Evolutionary conservation across 2,888 invertebrate genomes (phyloP).

Genomic region (Chrysolina haemoptera): DNA sequence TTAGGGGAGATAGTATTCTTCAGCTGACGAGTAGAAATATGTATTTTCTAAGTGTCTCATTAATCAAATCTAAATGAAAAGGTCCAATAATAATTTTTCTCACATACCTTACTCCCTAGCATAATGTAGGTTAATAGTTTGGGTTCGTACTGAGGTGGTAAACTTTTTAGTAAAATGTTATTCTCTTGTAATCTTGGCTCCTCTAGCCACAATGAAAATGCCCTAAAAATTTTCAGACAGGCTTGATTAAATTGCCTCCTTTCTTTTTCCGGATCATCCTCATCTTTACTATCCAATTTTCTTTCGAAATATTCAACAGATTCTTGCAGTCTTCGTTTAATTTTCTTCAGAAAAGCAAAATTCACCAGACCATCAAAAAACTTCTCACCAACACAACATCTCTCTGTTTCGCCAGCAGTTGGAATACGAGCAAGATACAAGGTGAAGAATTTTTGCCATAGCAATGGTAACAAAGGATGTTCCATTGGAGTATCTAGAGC

Average conservation of each 20-base stretch:
- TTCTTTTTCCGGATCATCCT: constrained; percentile 56
- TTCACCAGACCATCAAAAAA: constrained; percentile 83
- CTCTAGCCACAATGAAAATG: constrained; percentile 83
- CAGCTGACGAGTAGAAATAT: too few relatives aligned
- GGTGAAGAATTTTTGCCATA: constrained; percentile 85
- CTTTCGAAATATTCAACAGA: constrained; percentile 74
- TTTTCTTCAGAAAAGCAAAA: constrained; percentile 77
- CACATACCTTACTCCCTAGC: constrained; percentile 73
- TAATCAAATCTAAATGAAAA: too few relatives aligned
- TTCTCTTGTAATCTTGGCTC: constrained; percentile 82
- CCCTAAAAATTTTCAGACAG: constrained; percentile 66
- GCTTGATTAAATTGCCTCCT: constrained; percentile 63
- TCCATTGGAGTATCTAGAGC: constrained; percentile 78
- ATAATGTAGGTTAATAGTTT: constrained; percentile 76
- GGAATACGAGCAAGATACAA: constrained; percentile 79
- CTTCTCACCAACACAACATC: constrained; percentile 80
- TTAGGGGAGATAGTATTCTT: too few relatives aligned
- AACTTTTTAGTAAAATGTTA: constrained; percentile 76
- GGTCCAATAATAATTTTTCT: not conserved
- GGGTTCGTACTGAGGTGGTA: constrained; percentile 83
- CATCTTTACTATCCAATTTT: constrained; percentile 60
- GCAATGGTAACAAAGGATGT: constrained; percentile 79
- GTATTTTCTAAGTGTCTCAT: too few relatives aligned
- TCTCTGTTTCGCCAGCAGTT: constrained; percentile 70
- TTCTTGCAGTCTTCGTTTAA: constrained; percentile 79